These are phyloP conservation scores for Pyrocephalus nanus DNA, from an alignment of 2,797 vertebrate genomes.

Conservation along the genomic window DNA sequence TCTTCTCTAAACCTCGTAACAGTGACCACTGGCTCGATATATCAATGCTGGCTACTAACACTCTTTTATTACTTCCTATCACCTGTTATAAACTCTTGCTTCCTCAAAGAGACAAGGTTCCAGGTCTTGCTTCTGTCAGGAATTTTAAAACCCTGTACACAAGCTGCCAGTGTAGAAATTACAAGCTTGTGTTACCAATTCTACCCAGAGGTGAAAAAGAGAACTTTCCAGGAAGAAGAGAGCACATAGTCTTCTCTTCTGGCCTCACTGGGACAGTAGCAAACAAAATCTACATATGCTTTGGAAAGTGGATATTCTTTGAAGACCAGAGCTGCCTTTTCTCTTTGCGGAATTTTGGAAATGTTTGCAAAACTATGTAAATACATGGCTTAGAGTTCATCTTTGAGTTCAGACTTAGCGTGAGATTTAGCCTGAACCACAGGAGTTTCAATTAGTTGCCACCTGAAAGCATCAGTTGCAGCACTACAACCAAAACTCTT, in stretches of 20 bases:
- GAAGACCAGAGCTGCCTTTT: not conserved
- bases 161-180: not conserved
- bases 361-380: conserved; percentile 20
- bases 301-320: not conserved
- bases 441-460: conserved; percentile 19
- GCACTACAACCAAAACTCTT: not conserved
- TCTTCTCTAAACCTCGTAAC: not conserved
- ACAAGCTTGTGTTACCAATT: not conserved
- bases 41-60: not conserved
- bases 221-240: not conserved
- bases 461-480: conserved; percentile 5
- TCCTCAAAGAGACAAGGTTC: not conserved
- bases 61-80: not conserved
- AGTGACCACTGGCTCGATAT: not conserved
- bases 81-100: not conserved
- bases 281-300: not conserved
- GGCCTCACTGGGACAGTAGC: not conserved
- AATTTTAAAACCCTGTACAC: not conserved
- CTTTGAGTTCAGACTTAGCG: not conserved
- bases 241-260: not conserved
- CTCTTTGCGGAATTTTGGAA: not conserved
- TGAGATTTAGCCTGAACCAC: not conserved
- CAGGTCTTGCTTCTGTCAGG: not conserved
- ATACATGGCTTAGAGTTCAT: not conserved
- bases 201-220: not conserved